Percentiles rank a stretch among this genome's conserved stretches.
These are phyloP conservation scores for Acrobasis consociella DNA, from an alignment of 2,888 invertebrate species.

Conservation along the genomic window DNA sequence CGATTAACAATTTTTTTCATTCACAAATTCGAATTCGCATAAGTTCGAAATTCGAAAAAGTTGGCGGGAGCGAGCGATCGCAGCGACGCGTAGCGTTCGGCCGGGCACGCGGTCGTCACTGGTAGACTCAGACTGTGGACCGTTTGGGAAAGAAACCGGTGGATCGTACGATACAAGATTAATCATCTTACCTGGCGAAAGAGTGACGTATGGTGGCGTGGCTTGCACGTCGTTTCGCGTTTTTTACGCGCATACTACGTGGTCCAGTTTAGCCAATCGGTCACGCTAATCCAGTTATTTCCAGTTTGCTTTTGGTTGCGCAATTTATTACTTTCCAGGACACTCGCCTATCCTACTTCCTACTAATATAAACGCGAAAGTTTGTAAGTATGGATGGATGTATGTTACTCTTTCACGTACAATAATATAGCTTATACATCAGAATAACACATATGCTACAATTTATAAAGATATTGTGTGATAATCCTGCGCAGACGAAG, in stretches of 20 bases:
- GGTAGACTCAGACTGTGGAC: background rate
- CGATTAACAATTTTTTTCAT: background rate
- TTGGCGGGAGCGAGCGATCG: slow-evolving; percentile 3
- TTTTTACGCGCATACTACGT: slow-evolving; percentile 9
- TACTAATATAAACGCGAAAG: too few relatives aligned
- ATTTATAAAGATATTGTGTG: too few relatives aligned
- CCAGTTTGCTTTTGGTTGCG: too few relatives aligned
- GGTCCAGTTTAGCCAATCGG: background rate
- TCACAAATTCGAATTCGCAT: slow-evolving; percentile 19
- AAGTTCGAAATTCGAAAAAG: slow-evolving; percentile 13
- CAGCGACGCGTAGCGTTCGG: slow-evolving; percentile 6
- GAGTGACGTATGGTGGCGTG: slow-evolving; percentile 20
- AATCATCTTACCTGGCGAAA: slow-evolving; percentile 27
- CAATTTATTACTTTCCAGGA: too few relatives aligned
- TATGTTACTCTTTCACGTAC: too few relatives aligned
- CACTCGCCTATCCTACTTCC: too few relatives aligned
- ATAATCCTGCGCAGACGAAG: too few relatives aligned
- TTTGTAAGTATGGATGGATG: too few relatives aligned
- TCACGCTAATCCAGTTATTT: too few relatives aligned
- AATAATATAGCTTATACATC: too few relatives aligned
- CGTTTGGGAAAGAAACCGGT: slow-evolving; percentile 16
- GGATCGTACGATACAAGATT: slow-evolving; percentile 29
- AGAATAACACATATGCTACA: too few relatives aligned
- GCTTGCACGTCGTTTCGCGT: slow-evolving; percentile 28
- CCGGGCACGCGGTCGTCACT: slow-evolving; percentile 20